These are phyloP conservation scores for Dicrurus megarhynchus DNA, from an alignment of 2,113 vertebrate species.

Conservation along the genomic window DNA sequence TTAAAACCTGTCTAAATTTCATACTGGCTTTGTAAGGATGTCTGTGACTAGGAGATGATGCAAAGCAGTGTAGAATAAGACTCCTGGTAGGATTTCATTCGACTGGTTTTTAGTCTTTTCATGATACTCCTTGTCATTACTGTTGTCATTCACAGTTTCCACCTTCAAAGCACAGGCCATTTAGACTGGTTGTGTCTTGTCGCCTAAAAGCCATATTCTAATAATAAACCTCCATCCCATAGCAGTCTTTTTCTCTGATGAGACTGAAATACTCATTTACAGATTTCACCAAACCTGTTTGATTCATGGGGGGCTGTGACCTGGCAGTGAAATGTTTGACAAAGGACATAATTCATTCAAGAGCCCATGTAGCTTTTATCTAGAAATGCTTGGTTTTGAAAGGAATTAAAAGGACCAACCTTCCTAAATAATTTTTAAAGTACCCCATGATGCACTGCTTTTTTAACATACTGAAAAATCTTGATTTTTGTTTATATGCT, in stretches of 20 bases:
- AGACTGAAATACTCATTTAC: constrained; percentile 25
- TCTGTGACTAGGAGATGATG: neutral
- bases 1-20: neutral
- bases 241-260: neutral
- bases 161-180: constrained; percentile 39
- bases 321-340: constrained; percentile 56
- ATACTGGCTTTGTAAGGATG: neutral
- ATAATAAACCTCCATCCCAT: constrained; percentile 39
- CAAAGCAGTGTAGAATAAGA: neutral
- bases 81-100: neutral
- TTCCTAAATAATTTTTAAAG: constrained; percentile 24
- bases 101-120: neutral
- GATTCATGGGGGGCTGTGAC: constrained; percentile 36
- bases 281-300: constrained; percentile 49
- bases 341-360: constrained; percentile 48
- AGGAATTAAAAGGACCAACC: constrained; percentile 4
- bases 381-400: constrained; percentile 26
- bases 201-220: constrained; percentile 47
- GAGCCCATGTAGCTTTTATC: constrained; percentile 26
- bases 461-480: neutral
- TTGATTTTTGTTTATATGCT: neutral
- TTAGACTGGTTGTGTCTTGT: constrained; percentile 48
- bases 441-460: neutral
- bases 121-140: constrained; percentile 8
- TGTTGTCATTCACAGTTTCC: constrained; percentile 31